These are phyloP conservation scores for Collichthys lucidus DNA, from an alignment of 2,113 vertebrate species.

Conservation along the genomic window DNA sequence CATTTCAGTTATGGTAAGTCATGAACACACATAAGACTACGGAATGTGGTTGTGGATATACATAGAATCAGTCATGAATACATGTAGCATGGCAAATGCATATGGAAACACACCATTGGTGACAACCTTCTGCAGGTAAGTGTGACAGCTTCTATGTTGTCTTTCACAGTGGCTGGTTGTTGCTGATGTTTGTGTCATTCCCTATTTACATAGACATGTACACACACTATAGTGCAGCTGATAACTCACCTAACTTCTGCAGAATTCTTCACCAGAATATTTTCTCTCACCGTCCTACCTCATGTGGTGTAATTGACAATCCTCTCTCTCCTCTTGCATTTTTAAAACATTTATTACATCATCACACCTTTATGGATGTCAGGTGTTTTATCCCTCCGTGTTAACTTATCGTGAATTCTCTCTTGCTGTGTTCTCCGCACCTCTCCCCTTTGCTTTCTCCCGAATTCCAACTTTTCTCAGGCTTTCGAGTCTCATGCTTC, in stretches of 20 bases:
- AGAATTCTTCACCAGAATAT: no score
- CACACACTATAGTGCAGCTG: background rate
- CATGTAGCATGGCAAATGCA: background rate
- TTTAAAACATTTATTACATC: background rate
- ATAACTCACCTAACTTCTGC: slow-evolving; percentile 4
- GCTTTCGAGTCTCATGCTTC: slow-evolving; percentile 22
- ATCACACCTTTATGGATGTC: background rate
- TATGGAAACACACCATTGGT: background rate
- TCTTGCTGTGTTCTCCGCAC: background rate
- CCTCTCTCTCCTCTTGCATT: background rate
- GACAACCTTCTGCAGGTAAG: background rate
- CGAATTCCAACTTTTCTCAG: slow-evolving; percentile 9
- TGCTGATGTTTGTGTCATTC: background rate
- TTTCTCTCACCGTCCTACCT: background rate
- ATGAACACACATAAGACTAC: background rate
- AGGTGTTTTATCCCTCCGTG: background rate
- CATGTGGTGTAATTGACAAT: background rate
- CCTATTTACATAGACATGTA: background rate
- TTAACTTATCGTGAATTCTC: background rate
- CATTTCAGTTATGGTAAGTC: slow-evolving; percentile 97
- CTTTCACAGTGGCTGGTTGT: background rate
- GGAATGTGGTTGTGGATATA: background rate
- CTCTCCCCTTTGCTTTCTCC: background rate
- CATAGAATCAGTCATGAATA: background rate
- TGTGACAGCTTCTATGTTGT: background rate